phyloP scores from a whole-genome alignment of 2,113 vertebrate species.

The Pheucticus melanocephalus region DNA sequence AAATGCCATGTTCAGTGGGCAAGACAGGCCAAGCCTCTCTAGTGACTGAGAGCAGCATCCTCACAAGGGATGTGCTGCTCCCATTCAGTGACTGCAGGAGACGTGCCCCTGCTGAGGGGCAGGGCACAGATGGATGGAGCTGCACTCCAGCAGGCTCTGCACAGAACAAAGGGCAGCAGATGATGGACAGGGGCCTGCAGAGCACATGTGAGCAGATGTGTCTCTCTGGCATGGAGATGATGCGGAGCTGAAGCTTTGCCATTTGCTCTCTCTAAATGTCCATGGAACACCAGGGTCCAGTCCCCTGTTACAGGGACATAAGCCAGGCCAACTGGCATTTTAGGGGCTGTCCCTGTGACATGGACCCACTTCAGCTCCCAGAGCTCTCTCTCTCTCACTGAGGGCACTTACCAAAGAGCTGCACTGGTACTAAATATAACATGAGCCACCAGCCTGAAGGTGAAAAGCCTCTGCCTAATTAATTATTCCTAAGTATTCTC shows the following conservation, averaged over 20 bases:
- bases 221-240: neutral
- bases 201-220: conserved; percentile 1
- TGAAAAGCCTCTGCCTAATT: conserved; percentile 32
- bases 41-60: neutral
- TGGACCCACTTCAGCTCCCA: neutral
- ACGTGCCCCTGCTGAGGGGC: neutral
- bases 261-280: neutral
- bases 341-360: neutral
- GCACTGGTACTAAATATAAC: neutral
- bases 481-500: conserved; percentile 27
- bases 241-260: conserved; percentile 5
- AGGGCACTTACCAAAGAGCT: neutral
- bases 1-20: neutral
- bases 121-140: neutral
- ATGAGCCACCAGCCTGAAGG: conserved; percentile 7
- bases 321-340: neutral
- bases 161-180: conserved; percentile 3
- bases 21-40: neutral
- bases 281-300: neutral
- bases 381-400: neutral
- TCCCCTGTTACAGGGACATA: neutral
- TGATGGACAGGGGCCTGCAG: conserved; percentile 1
- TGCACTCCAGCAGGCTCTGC: neutral
- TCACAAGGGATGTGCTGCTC: neutral
- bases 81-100: neutral